phyloP scores from a whole-genome alignment of 2,113 vertebrate genomes.

The Oncorhynchus clarkii region DNA sequence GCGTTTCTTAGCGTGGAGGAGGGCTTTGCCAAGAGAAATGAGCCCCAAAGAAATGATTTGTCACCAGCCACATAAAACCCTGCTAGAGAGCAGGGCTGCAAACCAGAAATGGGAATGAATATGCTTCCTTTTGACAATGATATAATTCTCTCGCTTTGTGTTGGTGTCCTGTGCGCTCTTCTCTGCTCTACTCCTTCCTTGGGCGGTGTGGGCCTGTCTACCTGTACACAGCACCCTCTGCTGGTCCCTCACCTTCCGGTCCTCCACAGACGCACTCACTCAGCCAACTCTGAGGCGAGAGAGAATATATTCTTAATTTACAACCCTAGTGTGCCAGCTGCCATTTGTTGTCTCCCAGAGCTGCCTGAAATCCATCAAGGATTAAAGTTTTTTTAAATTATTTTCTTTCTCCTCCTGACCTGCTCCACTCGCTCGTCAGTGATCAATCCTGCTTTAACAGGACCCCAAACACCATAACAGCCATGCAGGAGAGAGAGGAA shows the following conservation, averaged over 20 bases:
- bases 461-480: slow-evolving; percentile 1
- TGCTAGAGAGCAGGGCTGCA: neutral
- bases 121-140: slow-evolving; percentile 11
- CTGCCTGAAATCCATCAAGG: slow-evolving; percentile 13
- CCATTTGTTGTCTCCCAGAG: slow-evolving; percentile 8
- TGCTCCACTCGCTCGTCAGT: neutral
- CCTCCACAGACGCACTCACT: too few relatives aligned
- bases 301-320: too few relatives aligned
- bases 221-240: slow-evolving; percentile 16
- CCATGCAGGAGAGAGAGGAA: too few relatives aligned
- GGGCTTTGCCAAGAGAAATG: slow-evolving; percentile 10
- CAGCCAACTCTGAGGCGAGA: too few relatives aligned
- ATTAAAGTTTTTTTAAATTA: neutral
- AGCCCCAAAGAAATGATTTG: slow-evolving; percentile 31
- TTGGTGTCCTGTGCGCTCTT: neutral
- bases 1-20: slow-evolving; percentile 2
- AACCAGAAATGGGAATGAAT: neutral
- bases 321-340: too few relatives aligned
- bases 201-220: neutral
- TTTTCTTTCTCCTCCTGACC: neutral
- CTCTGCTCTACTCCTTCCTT: neutral
- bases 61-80: slow-evolving; percentile 8
- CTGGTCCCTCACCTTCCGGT: neutral
- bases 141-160: slow-evolving; percentile 16
- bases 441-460: slow-evolving; percentile 23